A percentile compares a stretch with the other conserved stretches of the same genome.
Evolutionary conservation across 2,113 vertebrate genomes (phyloP).

Genomic region (Bubo bubo): DNA sequence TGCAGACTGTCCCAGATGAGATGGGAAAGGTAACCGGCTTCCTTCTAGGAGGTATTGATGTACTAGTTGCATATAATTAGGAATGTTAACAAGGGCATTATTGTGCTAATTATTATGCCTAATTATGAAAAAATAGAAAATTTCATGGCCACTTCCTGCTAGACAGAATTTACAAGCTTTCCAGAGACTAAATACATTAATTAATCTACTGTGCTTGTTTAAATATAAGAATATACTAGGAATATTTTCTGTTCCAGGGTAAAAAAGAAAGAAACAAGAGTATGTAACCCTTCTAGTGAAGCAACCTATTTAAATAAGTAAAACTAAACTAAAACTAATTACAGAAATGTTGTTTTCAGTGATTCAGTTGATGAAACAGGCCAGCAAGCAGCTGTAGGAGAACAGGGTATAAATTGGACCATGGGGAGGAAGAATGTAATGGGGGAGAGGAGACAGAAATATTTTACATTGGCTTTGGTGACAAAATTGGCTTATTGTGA

Average conservation of each 20-base stretch:
- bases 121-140: slow-evolving; percentile 10
- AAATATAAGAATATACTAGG: background rate
- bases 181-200: slow-evolving; percentile 27
- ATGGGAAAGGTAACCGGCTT: background rate
- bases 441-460: background rate
- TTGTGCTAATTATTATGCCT: slow-evolving; percentile 47
- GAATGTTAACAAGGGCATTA: slow-evolving; percentile 45
- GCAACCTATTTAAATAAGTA: background rate
- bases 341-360: background rate
- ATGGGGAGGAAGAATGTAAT: background rate
- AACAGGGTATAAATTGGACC: background rate
- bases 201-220: slow-evolving; percentile 2
- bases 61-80: slow-evolving; percentile 13
- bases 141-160: slow-evolving; percentile 21
- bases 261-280: background rate
- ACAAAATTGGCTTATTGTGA: background rate
- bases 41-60: background rate
- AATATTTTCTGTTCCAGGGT: background rate
- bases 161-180: background rate
- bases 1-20: background rate
- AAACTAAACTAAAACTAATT: background rate
- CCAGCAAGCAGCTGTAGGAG: background rate
- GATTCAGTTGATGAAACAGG: background rate
- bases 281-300: background rate
- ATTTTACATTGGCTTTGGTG: background rate